Conservation (phyloP, 1,140 invertebrate species). For the Phenacoccus solenopsis region DNA sequence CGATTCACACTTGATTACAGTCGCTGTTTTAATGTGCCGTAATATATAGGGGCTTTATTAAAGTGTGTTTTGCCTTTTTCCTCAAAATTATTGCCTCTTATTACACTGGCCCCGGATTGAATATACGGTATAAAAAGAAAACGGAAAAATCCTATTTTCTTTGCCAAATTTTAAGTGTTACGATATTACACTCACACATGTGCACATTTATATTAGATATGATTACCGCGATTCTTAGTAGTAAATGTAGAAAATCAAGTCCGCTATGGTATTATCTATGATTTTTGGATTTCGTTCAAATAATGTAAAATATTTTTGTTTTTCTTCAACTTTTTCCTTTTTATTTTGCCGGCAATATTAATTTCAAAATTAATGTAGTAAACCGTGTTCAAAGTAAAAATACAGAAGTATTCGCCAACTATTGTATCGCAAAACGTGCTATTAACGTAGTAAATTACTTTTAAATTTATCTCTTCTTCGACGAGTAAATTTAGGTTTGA, state of each 20-base stretch:
- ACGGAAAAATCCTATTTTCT: constrained; percentile 1
- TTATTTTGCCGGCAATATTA: constrained; percentile 5
- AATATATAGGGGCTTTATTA: not conserved
- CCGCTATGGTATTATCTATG: constrained; percentile 8
- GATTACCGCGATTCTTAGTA: not conserved
- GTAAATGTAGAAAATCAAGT: constrained; percentile 6
- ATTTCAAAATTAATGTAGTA: constrained; percentile 11
- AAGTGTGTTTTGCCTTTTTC: not conserved
- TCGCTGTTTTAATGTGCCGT: not conserved
- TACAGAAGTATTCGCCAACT: not conserved
- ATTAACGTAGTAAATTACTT: constrained; percentile 3
- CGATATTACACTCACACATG: constrained; percentile 17
- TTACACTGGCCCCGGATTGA: not conserved
- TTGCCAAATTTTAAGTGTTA: constrained; percentile 17
- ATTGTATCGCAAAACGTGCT: not conserved
- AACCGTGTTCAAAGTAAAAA: constrained; percentile 7
- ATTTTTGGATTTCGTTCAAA: constrained; percentile 14
- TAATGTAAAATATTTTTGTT: constrained; percentile 12
- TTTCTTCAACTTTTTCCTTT: constrained; percentile 5
- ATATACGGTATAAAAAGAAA: not conserved
- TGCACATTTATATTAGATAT: constrained; percentile 7
- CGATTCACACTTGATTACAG: not conserved
- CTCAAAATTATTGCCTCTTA: constrained; percentile 14
- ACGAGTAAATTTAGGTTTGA: too few relatives aligned
- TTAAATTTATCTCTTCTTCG: not conserved